Percentiles rank a stretch among this genome's conserved stretches.
phyloP scores from a whole-genome alignment of 2,797 vertebrate genomes.

The Champsocephalus esox region DNA sequence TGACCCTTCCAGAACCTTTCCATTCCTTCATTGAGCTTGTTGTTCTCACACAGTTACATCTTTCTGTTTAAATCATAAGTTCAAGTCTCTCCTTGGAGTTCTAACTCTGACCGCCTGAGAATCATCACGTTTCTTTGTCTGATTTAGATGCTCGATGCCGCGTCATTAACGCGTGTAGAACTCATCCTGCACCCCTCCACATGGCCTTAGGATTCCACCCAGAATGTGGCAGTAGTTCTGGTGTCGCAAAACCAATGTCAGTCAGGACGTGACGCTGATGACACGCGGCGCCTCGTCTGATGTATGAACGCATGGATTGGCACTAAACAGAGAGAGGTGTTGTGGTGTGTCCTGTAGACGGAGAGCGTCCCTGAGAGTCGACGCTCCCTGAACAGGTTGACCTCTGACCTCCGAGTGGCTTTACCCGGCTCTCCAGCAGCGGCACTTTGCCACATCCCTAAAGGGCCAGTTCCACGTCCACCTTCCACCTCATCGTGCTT shows the following conservation, averaged over 20 bases:
- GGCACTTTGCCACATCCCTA: neutral
- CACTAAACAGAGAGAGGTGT: too few relatives aligned
- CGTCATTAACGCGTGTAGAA: too few relatives aligned
- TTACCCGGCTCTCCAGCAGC: neutral
- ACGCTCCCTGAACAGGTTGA: neutral
- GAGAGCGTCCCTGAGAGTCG: neutral
- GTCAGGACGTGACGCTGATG: too few relatives aligned
- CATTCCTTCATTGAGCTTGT: neutral
- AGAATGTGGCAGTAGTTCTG: too few relatives aligned
- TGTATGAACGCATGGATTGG: too few relatives aligned
- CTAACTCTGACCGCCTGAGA: neutral
- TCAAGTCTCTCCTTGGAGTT: neutral
- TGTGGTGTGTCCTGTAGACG: too few relatives aligned
- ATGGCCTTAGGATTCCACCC: too few relatives aligned
- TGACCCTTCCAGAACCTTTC: neutral
- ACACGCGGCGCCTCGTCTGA: neutral
- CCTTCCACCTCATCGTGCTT: neutral
- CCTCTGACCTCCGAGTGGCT: constrained; percentile 21
- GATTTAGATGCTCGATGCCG: too few relatives aligned
- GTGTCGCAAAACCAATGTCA: too few relatives aligned
- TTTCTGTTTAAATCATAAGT: too few relatives aligned
- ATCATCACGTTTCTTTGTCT: neutral
- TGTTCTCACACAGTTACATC: neutral
- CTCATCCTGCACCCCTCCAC: too few relatives aligned
- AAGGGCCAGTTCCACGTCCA: constrained; percentile 6